Evolutionary conservation across 2,797 vertebrate species (phyloP).

Genomic region (Oceanodroma leucorhoa): DNA sequence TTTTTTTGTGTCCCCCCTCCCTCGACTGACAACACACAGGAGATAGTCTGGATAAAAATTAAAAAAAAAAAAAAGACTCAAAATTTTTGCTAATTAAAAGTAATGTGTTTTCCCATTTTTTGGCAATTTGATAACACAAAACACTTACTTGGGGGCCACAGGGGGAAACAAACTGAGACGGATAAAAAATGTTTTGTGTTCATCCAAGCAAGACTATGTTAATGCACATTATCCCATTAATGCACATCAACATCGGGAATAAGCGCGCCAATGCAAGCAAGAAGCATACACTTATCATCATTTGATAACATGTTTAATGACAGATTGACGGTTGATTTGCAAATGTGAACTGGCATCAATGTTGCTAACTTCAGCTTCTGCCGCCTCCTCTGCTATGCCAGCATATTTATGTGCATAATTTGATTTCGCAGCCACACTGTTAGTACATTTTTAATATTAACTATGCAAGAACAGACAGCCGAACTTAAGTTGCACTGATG

Average conservation of each 20-base stretch:
- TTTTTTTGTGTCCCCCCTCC: background rate
- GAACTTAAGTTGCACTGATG: conserved; percentile 84
- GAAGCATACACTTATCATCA: conserved; percentile 92
- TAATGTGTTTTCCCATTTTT: conserved; percentile 80
- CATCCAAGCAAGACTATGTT: conserved; percentile 91
- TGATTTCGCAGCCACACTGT: conserved; percentile 88
- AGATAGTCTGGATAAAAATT: conserved; percentile 21
- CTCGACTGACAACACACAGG: conserved; percentile 29
- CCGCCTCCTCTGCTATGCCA: conserved; percentile 85
- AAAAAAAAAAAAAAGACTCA: conserved; percentile 14
- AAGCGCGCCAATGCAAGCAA: conserved; percentile 85
- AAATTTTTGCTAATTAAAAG: conserved; percentile 83
- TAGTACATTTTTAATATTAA: conserved; percentile 89
- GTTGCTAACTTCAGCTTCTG: conserved; percentile 88
- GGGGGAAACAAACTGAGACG: conserved; percentile 87
- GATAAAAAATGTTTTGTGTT: conserved; percentile 94
- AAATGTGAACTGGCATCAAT: conserved; percentile 91
- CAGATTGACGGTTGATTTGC: conserved; percentile 96
- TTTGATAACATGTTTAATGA: conserved; percentile 99
- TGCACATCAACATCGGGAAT: conserved; percentile 89
- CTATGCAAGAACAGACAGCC: conserved; percentile 84
- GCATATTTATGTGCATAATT: conserved; percentile 94
- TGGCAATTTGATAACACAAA: conserved; percentile 88
- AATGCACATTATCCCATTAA: conserved; percentile 95
- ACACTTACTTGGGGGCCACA: conserved; percentile 85